phyloP scores from a whole-genome alignment of 2,888 invertebrate genomes.

The Periphyllus acericola region DNA sequence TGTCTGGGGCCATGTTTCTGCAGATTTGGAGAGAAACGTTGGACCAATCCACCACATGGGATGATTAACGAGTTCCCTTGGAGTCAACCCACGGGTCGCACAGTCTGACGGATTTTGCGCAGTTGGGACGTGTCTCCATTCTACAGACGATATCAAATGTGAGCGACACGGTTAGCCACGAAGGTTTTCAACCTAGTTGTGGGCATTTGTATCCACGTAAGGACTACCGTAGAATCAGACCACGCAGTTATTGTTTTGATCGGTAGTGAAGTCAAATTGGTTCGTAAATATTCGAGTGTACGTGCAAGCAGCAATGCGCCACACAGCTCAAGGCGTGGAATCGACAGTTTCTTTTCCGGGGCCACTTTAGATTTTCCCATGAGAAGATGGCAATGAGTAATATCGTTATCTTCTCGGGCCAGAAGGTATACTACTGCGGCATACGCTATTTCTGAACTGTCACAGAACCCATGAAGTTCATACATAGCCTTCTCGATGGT shows the following conservation, averaged over 20 bases:
- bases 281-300: background rate
- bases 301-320: background rate
- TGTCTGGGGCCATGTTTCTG: background rate
- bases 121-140: background rate
- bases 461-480: background rate
- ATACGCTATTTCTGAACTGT: background rate
- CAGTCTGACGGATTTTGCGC: background rate
- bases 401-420: background rate
- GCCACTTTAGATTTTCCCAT: background rate
- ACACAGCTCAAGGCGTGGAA: background rate
- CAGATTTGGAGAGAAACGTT: background rate
- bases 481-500: background rate
- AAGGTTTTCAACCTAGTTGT: background rate
- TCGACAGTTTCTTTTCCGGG: background rate
- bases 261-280: background rate
- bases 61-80: background rate
- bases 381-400: background rate
- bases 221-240: background rate
- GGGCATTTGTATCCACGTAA: background rate
- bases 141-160: background rate
- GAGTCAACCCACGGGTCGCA: background rate
- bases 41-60: slow-evolving; percentile 1
- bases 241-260: background rate
- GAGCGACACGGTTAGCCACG: background rate
- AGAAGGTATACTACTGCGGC: background rate